These are phyloP conservation scores for Brenthis hecate DNA, from an alignment of 2,888 invertebrate species.

Conservation along the genomic window DNA sequence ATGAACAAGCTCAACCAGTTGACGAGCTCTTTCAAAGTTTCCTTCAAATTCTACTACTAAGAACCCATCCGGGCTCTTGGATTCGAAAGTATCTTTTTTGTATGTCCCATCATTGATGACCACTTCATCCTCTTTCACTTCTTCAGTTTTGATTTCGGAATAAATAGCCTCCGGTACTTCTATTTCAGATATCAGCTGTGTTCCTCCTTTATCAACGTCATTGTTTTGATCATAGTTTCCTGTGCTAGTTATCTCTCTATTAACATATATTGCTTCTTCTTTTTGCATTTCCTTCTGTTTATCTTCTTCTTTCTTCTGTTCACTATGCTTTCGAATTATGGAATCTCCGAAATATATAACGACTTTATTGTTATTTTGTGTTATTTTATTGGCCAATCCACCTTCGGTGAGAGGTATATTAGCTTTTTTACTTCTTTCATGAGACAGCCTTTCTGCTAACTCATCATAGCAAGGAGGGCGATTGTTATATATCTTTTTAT, in stretches of 20 bases:
- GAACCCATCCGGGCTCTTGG: slow-evolving; percentile 78
- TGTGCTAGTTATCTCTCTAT: slow-evolving; percentile 64
- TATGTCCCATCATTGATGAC: slow-evolving; percentile 71
- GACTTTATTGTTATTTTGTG: slow-evolving; percentile 84
- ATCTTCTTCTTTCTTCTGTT: slow-evolving; percentile 68
- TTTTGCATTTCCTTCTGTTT: slow-evolving; percentile 55
- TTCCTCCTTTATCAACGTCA: slow-evolving; percentile 65
- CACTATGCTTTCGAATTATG: slow-evolving; percentile 77
- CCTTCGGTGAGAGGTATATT: slow-evolving; percentile 57
- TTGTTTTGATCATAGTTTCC: slow-evolving; percentile 59
- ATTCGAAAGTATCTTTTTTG: slow-evolving; percentile 69
- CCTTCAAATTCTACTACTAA: slow-evolving; percentile 84
- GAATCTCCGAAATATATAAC: slow-evolving; percentile 88
- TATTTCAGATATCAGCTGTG: slow-evolving; percentile 65
- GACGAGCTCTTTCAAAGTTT: slow-evolving; percentile 82
- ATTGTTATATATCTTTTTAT: slow-evolving; percentile 68
- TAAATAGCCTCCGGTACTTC: slow-evolving; percentile 74
- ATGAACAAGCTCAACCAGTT: slow-evolving; percentile 83
- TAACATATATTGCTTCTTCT: slow-evolving; percentile 75
- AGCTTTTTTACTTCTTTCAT: slow-evolving; percentile 75
- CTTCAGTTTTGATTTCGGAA: slow-evolving; percentile 66
- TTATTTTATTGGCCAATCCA: slow-evolving; percentile 72
- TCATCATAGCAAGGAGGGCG: slow-evolving; percentile 78
- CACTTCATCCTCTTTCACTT: slow-evolving; percentile 52
- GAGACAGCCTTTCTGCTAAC: slow-evolving; percentile 68